Evolutionary conservation across 2,888 invertebrate species (phyloP).

Genomic region (Pseudolycoriella hygida): DNA sequence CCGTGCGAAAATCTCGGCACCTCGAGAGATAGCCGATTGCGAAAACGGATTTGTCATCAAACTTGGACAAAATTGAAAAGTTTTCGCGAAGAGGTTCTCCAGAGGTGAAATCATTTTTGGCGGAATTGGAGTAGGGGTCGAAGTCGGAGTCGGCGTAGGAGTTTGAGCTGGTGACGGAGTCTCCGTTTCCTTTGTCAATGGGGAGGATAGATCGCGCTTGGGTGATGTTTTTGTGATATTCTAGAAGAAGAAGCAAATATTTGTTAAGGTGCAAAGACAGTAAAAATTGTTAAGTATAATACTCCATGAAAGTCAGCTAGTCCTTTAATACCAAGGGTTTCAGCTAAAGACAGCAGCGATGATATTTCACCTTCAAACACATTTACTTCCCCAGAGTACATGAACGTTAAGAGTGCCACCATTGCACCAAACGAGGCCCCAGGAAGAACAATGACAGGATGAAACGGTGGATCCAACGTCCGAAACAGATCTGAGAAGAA

Average conservation of each 20-base stretch:
- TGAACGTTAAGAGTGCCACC: conserved; percentile 61
- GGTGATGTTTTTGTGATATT: conserved; percentile 5
- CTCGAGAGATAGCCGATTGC: conserved; percentile 27
- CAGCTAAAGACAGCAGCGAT: conserved; percentile 57
- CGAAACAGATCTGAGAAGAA: conserved; percentile 74
- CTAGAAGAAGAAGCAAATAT: not conserved
- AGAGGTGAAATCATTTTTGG: conserved; percentile 14
- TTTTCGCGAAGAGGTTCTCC: conserved; percentile 27
- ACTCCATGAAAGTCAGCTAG: conserved; percentile 66
- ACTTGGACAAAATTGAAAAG: conserved; percentile 28
- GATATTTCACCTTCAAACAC: conserved; percentile 65
- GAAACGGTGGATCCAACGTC: conserved; percentile 25
- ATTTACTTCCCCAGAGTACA: conserved; percentile 78
- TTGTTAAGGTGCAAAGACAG: not conserved
- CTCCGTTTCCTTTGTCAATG: conserved; percentile 11
- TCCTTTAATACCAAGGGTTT: conserved; percentile 64
- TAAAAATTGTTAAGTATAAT: conserved; percentile 14
- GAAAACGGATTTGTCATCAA: conserved; percentile 25
- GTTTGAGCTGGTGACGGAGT: conserved; percentile 11
- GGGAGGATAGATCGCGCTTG: conserved; percentile 5
- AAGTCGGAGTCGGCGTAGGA: conserved; percentile 9
- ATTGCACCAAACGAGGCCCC: conserved; percentile 27
- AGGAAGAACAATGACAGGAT: conserved; percentile 28
- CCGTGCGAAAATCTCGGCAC: conserved; percentile 24
- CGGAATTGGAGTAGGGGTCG: conserved; percentile 7